Evolutionary conservation across 1,140 invertebrate species (phyloP), one percentile per base, ranked within the genome.

Genomic region (Bursaphelenchus mucronatus): DNA sequence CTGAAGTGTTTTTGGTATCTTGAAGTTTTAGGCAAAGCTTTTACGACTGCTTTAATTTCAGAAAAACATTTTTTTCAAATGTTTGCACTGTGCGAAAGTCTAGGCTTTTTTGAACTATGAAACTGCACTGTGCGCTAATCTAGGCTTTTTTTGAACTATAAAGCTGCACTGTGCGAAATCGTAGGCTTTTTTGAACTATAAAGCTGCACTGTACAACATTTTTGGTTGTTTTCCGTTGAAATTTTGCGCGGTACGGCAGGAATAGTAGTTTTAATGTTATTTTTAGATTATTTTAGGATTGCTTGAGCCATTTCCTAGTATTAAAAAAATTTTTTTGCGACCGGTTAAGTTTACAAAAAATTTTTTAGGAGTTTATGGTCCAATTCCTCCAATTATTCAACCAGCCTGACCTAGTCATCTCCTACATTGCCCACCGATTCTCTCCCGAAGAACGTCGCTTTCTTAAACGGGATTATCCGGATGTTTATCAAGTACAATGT

Each of bases 301-400:
- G 5, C 5, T 30, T 30, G 30, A 30, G 5, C 30, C 30, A 5
- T 30, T 30, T 30, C 5, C 30, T 17, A 1, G 52, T 54, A 8
- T 13, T 13, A 21, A n/a, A 13, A n/a, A 54, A 30, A 54, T 54
- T 19, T n/a, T n/a, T n/a, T 19, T 50, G 49, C 15, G 49, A 17
- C 19, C 49, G 49, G 15, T 50, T 19, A 5, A 15, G 5, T 58
- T 17, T 10, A 59, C 2, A 21, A 44, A 55, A n/a, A 13, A 54
- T 59, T 59, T 11, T 41, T 59, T 59, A 59, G 57, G 57, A 59
- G 13, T 30, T 39, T n/a, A 59, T 59, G 57, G 11, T 39, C 41
- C 13, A 39, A 1, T 50, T n/a, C 45, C 19, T 59, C 21, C 57
- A 44, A 17, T 13, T n/a, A 40, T 54, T 54, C 11, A 54, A 54